Evolutionary conservation across 2,888 invertebrate genomes (phyloP).

Genomic region (Thecophora atra): DNA sequence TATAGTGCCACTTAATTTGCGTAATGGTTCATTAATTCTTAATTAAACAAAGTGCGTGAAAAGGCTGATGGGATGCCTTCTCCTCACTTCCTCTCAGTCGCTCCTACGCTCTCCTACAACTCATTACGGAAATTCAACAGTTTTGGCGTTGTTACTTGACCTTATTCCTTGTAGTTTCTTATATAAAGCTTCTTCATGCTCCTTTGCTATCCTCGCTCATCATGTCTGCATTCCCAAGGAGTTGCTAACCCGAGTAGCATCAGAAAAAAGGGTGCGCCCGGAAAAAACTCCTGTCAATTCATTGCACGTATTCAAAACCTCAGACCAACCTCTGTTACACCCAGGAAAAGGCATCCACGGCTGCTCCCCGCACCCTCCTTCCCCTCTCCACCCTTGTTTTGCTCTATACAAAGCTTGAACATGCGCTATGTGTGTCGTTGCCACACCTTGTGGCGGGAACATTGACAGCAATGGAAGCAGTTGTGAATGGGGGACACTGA

Average conservation of each 20-base stretch:
- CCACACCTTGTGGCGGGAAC: conserved; percentile 40
- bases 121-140: not conserved
- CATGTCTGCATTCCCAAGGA: too few relatives aligned
- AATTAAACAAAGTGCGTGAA: too few relatives aligned
- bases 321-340: not conserved
- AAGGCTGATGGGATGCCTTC: too few relatives aligned
- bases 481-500: not conserved
- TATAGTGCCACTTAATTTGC: too few relatives aligned
- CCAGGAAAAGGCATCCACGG: not conserved
- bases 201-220: not conserved
- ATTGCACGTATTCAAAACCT: not conserved
- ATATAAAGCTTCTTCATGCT: not conserved
- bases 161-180: conserved; percentile 1
- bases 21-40: too few relatives aligned
- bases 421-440: conserved; percentile 26
- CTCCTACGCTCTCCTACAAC: too few relatives aligned
- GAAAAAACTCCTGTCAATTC: conserved; percentile 41
- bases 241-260: too few relatives aligned
- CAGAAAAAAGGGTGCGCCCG: conserved; percentile 37
- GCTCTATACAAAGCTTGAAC: not conserved
- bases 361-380: not conserved
- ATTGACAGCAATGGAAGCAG: not conserved
- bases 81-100: too few relatives aligned
- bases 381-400: conserved; percentile 1
- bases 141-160: not conserved